phyloP scores from a whole-genome alignment of 1,140 invertebrate genomes.

The Catajapyx aquilonaris region DNA sequence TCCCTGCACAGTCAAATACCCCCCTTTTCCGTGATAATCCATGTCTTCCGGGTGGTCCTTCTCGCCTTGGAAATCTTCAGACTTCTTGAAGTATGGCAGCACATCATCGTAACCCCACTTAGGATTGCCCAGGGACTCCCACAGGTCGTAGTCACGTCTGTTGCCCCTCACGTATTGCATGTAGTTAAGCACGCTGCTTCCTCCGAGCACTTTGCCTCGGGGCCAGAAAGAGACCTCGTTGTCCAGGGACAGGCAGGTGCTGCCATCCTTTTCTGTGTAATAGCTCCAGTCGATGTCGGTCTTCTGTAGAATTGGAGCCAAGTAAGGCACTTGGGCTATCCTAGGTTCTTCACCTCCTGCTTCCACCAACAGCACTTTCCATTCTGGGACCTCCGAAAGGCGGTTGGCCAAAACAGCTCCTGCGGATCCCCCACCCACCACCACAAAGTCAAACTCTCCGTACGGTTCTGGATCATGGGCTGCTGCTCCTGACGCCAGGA shows the following conservation, averaged over 20 bases:
- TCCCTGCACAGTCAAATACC: constrained; percentile 6
- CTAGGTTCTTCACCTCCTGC: constrained; percentile 40
- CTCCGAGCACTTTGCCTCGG: constrained; percentile 35
- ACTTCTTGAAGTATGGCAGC: constrained; percentile 21
- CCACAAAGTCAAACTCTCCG: constrained; percentile 21
- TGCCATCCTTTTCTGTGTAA: constrained; percentile 38
- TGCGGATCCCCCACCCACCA: constrained; percentile 35
- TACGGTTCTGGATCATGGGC: too few species aligned
- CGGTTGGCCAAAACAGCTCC: constrained; percentile 35
- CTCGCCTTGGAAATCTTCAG: constrained; percentile 17
- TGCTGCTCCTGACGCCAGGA: too few species aligned
- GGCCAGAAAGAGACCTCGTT: constrained; percentile 26
- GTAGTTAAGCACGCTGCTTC: constrained; percentile 33
- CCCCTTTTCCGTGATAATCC: constrained; percentile 7
- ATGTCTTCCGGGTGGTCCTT: not conserved
- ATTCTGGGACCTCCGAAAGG: constrained; percentile 38
- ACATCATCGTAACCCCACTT: constrained; percentile 34
- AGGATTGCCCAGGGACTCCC: constrained; percentile 23
- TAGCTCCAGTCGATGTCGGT: constrained; percentile 62
- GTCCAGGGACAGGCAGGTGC: constrained; percentile 22
- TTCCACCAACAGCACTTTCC: constrained; percentile 40
- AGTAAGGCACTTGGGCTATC: constrained; percentile 48
- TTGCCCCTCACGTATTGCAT: too few species aligned
- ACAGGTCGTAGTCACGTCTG: too few species aligned
- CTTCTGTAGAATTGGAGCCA: constrained; percentile 41